phyloP scores from a whole-genome alignment of 2,888 invertebrate genomes.

The Papilio demoleus region DNA sequence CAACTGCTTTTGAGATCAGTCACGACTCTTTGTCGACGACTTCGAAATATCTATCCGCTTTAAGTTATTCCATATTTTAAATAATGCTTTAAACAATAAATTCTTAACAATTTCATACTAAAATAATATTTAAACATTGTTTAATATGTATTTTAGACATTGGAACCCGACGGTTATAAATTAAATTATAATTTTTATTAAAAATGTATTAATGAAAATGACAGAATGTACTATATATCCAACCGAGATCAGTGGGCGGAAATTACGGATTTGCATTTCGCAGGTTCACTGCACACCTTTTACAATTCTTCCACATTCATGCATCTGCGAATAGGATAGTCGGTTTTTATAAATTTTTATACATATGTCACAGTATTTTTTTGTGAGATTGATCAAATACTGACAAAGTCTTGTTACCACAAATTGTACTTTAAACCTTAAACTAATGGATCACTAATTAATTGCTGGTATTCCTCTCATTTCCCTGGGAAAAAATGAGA shows the following conservation, averaged over 20 bases:
- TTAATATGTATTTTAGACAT: neutral
- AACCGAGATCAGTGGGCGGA: neutral
- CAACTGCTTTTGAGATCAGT: conserved; percentile 28
- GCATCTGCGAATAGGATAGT: conserved; percentile 2
- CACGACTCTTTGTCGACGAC: conserved; percentile 17
- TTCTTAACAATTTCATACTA: too few species aligned
- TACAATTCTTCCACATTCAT: conserved; percentile 15
- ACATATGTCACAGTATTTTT: neutral
- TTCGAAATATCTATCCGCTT: neutral
- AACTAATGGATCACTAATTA: too few species aligned
- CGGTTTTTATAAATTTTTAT: neutral
- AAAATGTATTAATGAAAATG: neutral
- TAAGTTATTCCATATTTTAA: conserved; percentile 9
- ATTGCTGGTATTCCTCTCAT: neutral
- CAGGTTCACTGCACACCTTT: conserved; percentile 20
- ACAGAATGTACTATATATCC: neutral
- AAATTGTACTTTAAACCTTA: too few species aligned
- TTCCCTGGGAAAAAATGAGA: neutral
- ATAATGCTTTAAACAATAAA: neutral
- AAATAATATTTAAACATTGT: too few species aligned
- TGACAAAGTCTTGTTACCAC: neutral
- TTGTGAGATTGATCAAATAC: neutral
- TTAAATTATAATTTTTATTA: neutral
- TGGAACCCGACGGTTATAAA: neutral
- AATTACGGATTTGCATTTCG: conserved; percentile 12